Base-by-base conservation (phyloP, 2,113 vertebrate species). In the Sapajus apella region DNA sequence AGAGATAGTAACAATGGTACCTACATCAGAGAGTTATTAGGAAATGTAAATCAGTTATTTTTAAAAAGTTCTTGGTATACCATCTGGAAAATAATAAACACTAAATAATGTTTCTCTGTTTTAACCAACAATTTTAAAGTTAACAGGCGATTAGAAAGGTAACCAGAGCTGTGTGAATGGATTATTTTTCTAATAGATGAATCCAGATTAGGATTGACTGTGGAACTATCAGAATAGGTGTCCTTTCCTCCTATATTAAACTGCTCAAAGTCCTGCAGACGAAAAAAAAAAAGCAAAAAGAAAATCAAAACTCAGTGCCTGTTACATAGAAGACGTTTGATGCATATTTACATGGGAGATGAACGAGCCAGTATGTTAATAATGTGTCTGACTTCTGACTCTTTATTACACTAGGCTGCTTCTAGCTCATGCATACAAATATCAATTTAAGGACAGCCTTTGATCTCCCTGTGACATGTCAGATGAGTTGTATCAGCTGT, bases 301-400 rank as follows among this genome's bases (percentile, higher is more conserved):
- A 85, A 50, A 55, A 32, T 85, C 84, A 85, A 91, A 93, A 58
- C 32, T 84, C 64, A 81, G 37, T 43, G 8, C 17, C 32, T 81
- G 16, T 90, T 43, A 92, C 50, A 72, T 6, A 21, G 40, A 87
- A 93, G 75, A 72, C 20, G 50, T 12, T 43, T 1, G 11, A 56
- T 77, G 64, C 12, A 52, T 70, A 73, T 81, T 86, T 94, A n/a
- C 25, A 68, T 40, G 21, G 64, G 64, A 96, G 55, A 92, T 95
- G 64, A 97, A 90, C 56, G 94, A 85, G n/a, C 21, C 3, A 13
- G 45, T 21, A 89, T 82, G 32, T 94, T 92, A 86, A 79, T 87
- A 90, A 73, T 4, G 2, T 52, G 37, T 45, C 66, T 90, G 52
- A 58, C 64, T 96, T 93, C 55, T 83, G 68, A 80, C 64, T 92